Evolutionary conservation across 2,113 vertebrate genomes (phyloP).

Genomic region (Spea bombifrons): DNA sequence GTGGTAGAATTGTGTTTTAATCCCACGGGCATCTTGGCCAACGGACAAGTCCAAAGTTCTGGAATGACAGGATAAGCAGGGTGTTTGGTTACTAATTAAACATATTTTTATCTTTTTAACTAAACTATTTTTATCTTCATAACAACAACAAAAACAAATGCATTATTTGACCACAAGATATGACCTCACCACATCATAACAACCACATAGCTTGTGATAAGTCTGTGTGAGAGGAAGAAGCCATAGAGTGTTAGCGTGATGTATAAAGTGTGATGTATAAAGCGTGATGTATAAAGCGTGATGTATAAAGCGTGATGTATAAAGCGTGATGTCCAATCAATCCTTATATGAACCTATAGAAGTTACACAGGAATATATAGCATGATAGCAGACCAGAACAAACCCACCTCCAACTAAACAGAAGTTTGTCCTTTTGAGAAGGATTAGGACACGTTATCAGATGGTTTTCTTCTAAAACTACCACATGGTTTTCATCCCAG

Average conservation of each 20-base stretch:
- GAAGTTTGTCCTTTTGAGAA: too few relatives aligned
- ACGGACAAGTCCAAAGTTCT: background rate
- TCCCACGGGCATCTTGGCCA: constrained; percentile 18
- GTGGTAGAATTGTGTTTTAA: constrained; percentile 1
- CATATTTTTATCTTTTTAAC: background rate
- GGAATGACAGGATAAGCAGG: background rate
- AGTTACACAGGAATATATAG: too few relatives aligned
- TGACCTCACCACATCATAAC: background rate
- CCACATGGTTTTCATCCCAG: too few relatives aligned
- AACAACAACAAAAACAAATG: background rate
- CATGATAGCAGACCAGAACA: too few relatives aligned
- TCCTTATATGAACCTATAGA: too few relatives aligned
- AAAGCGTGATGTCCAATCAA: background rate
- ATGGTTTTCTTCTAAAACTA: too few relatives aligned
- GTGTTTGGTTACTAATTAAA: background rate
- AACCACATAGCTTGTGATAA: too few relatives aligned
- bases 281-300: background rate
- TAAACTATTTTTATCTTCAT: background rate
- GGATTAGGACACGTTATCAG: too few relatives aligned
- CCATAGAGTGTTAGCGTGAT: too few relatives aligned
- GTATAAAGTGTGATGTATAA: background rate
- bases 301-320: background rate
- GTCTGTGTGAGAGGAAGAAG: too few relatives aligned
- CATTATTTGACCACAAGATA: background rate
- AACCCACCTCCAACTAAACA: too few relatives aligned